Conservation (phyloP, 2,888 invertebrate genomes). For the Pterobdella sp. region DNA sequence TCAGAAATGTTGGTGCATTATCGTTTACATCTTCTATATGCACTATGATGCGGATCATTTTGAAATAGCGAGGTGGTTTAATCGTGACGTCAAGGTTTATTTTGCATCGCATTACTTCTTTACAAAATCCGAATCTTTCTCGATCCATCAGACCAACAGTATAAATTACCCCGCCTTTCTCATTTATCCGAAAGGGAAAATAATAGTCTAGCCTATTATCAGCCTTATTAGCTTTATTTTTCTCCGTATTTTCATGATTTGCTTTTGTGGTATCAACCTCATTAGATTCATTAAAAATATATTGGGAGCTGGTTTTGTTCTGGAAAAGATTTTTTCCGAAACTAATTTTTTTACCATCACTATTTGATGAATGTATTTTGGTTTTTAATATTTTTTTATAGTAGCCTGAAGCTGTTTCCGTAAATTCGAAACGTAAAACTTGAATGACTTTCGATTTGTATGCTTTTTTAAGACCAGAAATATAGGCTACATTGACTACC, state of each 20-base stretch:
- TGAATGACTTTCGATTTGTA: conserved; percentile 25
- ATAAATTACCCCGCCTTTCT: conserved; percentile 34
- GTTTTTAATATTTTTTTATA: not conserved
- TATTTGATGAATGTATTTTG: not conserved
- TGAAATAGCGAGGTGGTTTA: conserved; percentile 34
- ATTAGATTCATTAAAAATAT: not conserved
- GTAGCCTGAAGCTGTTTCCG: conserved; percentile 16
- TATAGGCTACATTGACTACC: not conserved
- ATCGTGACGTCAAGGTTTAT: conserved; percentile 36
- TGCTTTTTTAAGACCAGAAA: conserved; percentile 23
- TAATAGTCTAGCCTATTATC: not conserved
- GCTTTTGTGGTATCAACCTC: not conserved
- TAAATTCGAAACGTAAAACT: conserved; percentile 34
- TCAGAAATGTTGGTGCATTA: conserved; percentile 35
- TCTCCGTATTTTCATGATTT: not conserved
- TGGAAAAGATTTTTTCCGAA: not conserved
- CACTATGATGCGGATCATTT: conserved; percentile 36
- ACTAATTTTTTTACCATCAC: not conserved
- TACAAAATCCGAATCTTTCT: conserved; percentile 30
- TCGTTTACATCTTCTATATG: conserved; percentile 38
- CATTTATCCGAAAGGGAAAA: conserved; percentile 33
- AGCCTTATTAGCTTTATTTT: not conserved
- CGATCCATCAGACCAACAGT: conserved; percentile 37
- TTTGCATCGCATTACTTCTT: conserved; percentile 31
- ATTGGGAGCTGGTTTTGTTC: not conserved